phyloP scores from a whole-genome alignment of 2,113 vertebrate species.

The Orthonyx spaldingii region DNA sequence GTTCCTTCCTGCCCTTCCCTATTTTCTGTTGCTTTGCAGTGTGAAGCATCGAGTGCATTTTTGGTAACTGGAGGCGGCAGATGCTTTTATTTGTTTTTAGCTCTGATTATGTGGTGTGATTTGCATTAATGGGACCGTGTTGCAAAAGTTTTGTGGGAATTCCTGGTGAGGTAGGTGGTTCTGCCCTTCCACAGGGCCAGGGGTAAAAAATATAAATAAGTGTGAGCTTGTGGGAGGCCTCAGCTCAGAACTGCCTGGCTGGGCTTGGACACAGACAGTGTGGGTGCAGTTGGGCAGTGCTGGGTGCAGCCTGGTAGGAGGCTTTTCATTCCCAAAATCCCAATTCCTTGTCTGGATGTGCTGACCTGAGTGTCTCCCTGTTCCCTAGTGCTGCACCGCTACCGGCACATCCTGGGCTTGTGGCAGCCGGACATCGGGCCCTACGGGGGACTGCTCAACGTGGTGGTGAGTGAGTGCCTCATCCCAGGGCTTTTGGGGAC shows the following conservation, averaged over 20 bases:
- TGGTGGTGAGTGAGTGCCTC: conserved; percentile 83
- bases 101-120: neutral
- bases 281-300: neutral
- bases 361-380: conserved; percentile 16
- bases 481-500: fast-evolving
- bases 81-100: neutral
- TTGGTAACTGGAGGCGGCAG: neutral
- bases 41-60: neutral
- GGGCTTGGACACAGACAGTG: neutral
- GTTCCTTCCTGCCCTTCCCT: neutral
- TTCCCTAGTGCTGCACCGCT: conserved; percentile 87
- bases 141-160: neutral
- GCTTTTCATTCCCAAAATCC: neutral
- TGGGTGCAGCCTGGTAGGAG: neutral
- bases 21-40: conserved; percentile 20
- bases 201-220: neutral
- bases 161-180: neutral
- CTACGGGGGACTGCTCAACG: conserved; percentile 95
- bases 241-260: neutral
- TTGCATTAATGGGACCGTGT: neutral
- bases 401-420: conserved; percentile 91
- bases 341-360: neutral
- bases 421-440: conserved; percentile 99
- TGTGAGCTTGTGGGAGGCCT: neutral
- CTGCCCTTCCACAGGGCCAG: neutral